These are phyloP conservation scores for Gasterosteus nipponicus DNA, from an alignment of 2,113 vertebrate genomes.

Conservation along the genomic window DNA sequence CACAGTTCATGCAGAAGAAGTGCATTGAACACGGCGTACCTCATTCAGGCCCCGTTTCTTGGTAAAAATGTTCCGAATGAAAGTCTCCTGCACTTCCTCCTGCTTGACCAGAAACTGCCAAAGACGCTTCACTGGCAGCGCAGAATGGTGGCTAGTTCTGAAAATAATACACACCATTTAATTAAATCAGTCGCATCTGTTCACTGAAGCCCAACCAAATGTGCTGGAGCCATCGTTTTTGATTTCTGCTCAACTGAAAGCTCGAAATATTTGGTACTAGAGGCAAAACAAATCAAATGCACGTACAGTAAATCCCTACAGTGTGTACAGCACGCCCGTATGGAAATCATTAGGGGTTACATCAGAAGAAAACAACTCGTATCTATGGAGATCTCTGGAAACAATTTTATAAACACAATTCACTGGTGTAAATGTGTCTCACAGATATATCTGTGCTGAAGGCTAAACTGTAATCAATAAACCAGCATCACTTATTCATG, in stretches of 20 bases:
- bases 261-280: conserved; percentile 27
- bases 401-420: background rate
- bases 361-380: background rate
- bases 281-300: conserved; percentile 29
- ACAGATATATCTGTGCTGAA: conserved; percentile 1
- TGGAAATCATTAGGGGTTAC: conserved; percentile 13
- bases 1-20: conserved; percentile 14
- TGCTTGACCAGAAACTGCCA: conserved; percentile 97
- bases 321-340: background rate
- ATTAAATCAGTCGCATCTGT: conserved; percentile 13
- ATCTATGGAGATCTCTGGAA: background rate
- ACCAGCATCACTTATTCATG: conserved; percentile 3
- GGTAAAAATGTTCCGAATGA: conserved; percentile 96
- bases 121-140: conserved; percentile 91
- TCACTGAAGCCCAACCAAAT: conserved; percentile 37
- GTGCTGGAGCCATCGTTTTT: conserved; percentile 5
- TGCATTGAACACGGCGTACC: conserved; percentile 75
- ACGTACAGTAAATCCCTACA: conserved; percentile 1
- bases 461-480: background rate
- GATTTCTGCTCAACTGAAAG: conserved; percentile 35
- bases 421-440: background rate
- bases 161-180: conserved; percentile 15
- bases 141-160: conserved; percentile 87
- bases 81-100: conserved; percentile 95
- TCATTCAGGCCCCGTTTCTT: conserved; percentile 89